A percentile compares a stretch with the other conserved stretches of the same genome.
Conservation (phyloP, 2,797 vertebrate species). For the Microctenopoma steveboyesi region DNA sequence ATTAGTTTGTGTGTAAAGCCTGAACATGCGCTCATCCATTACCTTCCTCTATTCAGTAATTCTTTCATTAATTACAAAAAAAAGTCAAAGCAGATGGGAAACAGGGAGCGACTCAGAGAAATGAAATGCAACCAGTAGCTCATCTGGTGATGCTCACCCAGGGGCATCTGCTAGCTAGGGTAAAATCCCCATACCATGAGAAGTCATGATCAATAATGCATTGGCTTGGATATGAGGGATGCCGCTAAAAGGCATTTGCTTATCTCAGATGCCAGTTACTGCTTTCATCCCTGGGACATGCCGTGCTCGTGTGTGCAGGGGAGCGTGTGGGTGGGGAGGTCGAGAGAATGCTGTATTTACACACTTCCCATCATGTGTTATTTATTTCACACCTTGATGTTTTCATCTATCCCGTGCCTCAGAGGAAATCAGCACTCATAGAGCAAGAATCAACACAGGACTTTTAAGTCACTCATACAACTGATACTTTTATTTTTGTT, state of each 20-base stretch:
- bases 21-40: conserved; percentile 25
- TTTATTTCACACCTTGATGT: conserved; percentile 81
- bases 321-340: conserved; percentile 54
- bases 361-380: conserved; percentile 78
- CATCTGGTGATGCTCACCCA: conserved; percentile 67
- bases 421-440: conserved; percentile 65
- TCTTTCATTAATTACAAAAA: conserved; percentile 53
- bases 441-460: conserved; percentile 65
- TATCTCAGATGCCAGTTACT: conserved; percentile 85
- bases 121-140: conserved; percentile 60
- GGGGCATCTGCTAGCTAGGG: conserved; percentile 60
- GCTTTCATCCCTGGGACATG: conserved; percentile 82
- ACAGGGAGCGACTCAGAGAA: conserved; percentile 32
- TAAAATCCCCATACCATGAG: conserved; percentile 73
- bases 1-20: conserved; percentile 2
- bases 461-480: conserved; percentile 60
- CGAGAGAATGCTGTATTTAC: conserved; percentile 76
- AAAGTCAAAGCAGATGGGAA: conserved; percentile 16
- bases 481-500: conserved; percentile 33
- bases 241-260: conserved; percentile 82
- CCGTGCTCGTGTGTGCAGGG: conserved; percentile 57
- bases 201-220: conserved; percentile 85
- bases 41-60: conserved; percentile 31
- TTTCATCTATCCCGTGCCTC: conserved; percentile 72
- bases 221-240: conserved; percentile 80